phyloP scores from a whole-genome alignment of 2,797 vertebrate species.

The Anniella stebbinsi region DNA sequence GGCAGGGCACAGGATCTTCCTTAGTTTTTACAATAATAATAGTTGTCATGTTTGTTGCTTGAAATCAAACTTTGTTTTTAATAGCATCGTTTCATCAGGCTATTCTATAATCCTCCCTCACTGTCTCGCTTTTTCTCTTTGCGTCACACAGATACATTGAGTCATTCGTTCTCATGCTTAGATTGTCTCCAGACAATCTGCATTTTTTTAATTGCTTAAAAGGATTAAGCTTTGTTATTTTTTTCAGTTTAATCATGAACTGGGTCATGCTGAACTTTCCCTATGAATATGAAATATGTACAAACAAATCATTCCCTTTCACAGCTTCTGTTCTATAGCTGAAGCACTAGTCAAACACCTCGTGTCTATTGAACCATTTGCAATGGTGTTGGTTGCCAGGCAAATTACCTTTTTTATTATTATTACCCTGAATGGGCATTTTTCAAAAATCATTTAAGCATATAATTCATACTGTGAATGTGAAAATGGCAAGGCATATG shows the following conservation, averaged over 20 bases:
- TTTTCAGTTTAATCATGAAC: not conserved
- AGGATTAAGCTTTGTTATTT: not conserved
- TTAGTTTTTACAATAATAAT: not conserved
- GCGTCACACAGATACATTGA: not conserved
- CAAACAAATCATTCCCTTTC: conserved; percentile 3
- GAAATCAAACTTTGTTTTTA: not conserved
- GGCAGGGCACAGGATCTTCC: not conserved
- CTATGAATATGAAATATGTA: not conserved
- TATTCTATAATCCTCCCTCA: not conserved
- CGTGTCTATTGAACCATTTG: not conserved
- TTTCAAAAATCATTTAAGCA: conserved; percentile 34
- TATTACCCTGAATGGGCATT: conserved; percentile 45
- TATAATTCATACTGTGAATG: conserved; percentile 17
- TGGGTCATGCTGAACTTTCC: conserved; percentile 7
- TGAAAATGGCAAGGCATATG: conserved; percentile 38
- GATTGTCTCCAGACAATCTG: conserved; percentile 13
- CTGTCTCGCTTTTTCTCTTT: not conserved
- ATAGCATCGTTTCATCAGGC: not conserved
- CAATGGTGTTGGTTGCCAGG: not conserved
- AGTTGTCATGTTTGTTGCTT: not conserved
- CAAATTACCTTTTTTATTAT: conserved; percentile 47
- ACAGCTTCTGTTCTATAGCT: not conserved
- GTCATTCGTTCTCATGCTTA: conserved; percentile 6
- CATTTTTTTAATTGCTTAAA: conserved; percentile 24
- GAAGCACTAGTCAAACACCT: accelerated